phyloP scores from a whole-genome alignment of 2,797 vertebrate genomes.

The Sebastes matsubarae region DNA sequence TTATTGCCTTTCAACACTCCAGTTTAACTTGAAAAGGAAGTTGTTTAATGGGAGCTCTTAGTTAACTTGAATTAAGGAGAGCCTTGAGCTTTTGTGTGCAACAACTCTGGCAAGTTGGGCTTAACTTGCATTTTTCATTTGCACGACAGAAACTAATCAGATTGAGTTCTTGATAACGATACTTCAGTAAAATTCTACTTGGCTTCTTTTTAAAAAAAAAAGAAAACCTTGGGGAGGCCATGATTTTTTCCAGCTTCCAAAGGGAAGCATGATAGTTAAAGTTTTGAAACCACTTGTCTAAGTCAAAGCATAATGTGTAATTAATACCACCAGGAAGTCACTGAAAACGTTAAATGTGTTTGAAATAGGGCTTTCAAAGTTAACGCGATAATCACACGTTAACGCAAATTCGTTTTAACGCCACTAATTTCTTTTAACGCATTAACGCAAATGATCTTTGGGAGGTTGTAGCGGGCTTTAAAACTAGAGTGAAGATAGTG shows the following conservation, averaged over 20 bases:
- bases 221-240: not conserved
- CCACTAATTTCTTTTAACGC: too few relatives aligned
- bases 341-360: not conserved
- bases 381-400: too few relatives aligned
- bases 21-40: conserved; percentile 10
- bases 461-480: too few relatives aligned
- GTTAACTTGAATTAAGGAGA: conserved; percentile 7
- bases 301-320: not conserved
- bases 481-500: too few relatives aligned
- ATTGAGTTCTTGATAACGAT: not conserved
- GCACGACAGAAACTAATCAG: not conserved
- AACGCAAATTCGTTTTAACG: too few relatives aligned
- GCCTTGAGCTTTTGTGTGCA: not conserved
- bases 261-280: not conserved
- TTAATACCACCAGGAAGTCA: not conserved
- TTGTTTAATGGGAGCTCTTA: conserved; percentile 18
- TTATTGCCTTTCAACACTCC: not conserved
- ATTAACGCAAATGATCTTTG: too few relatives aligned
- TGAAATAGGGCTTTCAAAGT: too few relatives aligned
- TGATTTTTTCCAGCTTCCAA: not conserved
- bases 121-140: not conserved
- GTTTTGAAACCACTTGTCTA: not conserved
- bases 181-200: not conserved
- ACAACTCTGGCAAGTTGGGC: not conserved
- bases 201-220: not conserved